These are phyloP conservation scores for Drosophila testacea DNA, from an alignment of 2,888 invertebrate species.

Conservation along the genomic window DNA sequence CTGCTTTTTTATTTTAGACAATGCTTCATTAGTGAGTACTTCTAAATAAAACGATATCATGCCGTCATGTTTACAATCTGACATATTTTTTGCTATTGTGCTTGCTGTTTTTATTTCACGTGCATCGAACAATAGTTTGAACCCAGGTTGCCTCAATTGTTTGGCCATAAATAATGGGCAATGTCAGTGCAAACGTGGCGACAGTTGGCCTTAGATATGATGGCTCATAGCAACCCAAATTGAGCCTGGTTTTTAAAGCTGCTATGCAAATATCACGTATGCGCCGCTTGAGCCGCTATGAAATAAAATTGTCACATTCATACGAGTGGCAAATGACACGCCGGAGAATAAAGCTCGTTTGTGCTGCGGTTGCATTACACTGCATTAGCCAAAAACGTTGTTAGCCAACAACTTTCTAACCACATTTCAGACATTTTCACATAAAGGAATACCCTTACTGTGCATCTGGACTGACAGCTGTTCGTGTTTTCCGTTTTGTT, in stretches of 20 bases:
- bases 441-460: slow-evolving; percentile 22
- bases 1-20: too few relatives aligned
- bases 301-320: slow-evolving; percentile 45
- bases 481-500: slow-evolving; percentile 53
- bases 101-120: slow-evolving; percentile 46
- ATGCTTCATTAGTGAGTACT: too few relatives aligned
- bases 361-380: slow-evolving; percentile 54
- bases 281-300: slow-evolving; percentile 32
- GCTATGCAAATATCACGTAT: slow-evolving; percentile 60
- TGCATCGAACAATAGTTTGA: slow-evolving; percentile 68
- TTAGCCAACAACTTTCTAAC: slow-evolving; percentile 52
- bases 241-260: slow-evolving; percentile 42
- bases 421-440: slow-evolving; percentile 58
- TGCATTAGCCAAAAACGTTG: slow-evolving; percentile 51
- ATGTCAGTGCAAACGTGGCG: slow-evolving; percentile 59
- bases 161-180: slow-evolving; percentile 72
- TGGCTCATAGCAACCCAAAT: slow-evolving; percentile 10
- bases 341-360: slow-evolving; percentile 50
- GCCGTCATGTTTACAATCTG: background rate
- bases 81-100: slow-evolving; percentile 1
- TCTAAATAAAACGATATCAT: background rate
- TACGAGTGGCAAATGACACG: slow-evolving; percentile 64
- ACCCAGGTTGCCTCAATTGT: slow-evolving; percentile 66
- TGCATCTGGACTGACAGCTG: slow-evolving; percentile 65
- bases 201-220: slow-evolving; percentile 51